These are phyloP conservation scores for Blomia tropicalis DNA, from an alignment of 2,888 invertebrate genomes.

Conservation along the genomic window DNA sequence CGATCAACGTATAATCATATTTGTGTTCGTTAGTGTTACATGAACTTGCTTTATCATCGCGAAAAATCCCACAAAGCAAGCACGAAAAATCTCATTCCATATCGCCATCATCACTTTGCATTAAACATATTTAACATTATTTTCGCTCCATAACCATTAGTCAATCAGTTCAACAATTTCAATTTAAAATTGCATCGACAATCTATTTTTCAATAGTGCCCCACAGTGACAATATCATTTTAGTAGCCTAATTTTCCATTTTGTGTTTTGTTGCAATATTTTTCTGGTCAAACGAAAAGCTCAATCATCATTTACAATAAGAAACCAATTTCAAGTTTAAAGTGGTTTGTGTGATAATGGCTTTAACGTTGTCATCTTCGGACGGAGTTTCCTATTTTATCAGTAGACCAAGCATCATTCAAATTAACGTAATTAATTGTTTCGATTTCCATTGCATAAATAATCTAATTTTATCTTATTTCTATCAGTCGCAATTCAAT, in stretches of 20 bases:
- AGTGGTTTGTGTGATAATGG: conserved; percentile 15
- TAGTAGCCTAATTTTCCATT: no score
- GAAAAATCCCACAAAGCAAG: background rate
- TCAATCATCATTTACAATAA: background rate
- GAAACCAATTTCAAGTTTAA: background rate
- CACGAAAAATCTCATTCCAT: background rate
- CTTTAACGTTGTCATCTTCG: conserved; percentile 16
- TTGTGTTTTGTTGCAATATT: background rate
- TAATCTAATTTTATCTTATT: background rate
- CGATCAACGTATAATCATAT: background rate
- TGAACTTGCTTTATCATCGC: no score
- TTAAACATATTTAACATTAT: background rate
- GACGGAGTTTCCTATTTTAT: background rate
- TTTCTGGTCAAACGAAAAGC: background rate
- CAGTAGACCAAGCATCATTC: background rate
- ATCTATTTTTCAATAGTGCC: no score
- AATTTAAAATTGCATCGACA: no score
- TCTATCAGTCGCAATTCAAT: conserved; percentile 11
- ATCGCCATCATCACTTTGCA: background rate
- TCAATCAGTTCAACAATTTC: background rate
- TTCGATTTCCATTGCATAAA: background rate
- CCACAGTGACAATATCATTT: no score
- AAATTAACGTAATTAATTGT: conserved; percentile 2
- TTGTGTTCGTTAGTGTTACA: background rate
- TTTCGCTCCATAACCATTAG: background rate